Percentiles rank a stretch among this genome's conserved stretches.
Conservation (phyloP, 2,797 vertebrate genomes). For the Pseudochromis fuscus region DNA sequence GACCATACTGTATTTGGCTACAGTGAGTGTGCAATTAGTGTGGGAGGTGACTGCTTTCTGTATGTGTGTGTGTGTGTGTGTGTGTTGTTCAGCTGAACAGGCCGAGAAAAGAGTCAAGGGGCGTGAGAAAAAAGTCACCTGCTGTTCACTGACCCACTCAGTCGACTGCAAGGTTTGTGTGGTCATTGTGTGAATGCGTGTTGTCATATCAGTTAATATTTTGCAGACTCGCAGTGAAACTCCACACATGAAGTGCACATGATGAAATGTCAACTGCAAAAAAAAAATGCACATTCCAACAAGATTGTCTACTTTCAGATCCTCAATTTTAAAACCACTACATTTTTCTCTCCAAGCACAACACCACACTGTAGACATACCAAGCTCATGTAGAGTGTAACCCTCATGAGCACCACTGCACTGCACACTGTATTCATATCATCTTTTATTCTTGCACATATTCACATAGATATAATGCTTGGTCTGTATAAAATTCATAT, state of each 20-base stretch:
- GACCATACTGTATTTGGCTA: conserved; percentile 31
- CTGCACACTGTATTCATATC: neutral
- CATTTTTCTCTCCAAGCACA: neutral
- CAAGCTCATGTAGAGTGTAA: neutral
- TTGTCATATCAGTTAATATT: neutral
- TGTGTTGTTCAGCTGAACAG: conserved; percentile 56
- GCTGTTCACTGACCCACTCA: conserved; percentile 66
- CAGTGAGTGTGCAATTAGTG: conserved; percentile 25
- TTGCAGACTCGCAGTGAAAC: neutral
- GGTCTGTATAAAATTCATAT: neutral
- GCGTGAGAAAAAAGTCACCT: conserved; percentile 80
- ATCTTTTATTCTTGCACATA: neutral
- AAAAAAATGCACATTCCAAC: neutral
- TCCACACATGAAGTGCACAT: neutral
- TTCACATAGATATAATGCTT: neutral
- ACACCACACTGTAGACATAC: neutral
- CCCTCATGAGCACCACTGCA: neutral
- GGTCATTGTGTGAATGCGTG: conserved; percentile 12
- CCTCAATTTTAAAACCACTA: neutral
- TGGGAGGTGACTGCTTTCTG: conserved; percentile 46
- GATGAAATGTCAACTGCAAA: neutral
- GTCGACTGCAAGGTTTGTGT: conserved; percentile 57
- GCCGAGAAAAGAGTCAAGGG: conserved; percentile 65
- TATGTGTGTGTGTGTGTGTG: conserved; percentile 62
- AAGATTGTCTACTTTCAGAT: conserved; percentile 1